These are phyloP conservation scores for Austrofundulus limnaeus DNA, from an alignment of 2,113 vertebrate species.

Conservation along the genomic window DNA sequence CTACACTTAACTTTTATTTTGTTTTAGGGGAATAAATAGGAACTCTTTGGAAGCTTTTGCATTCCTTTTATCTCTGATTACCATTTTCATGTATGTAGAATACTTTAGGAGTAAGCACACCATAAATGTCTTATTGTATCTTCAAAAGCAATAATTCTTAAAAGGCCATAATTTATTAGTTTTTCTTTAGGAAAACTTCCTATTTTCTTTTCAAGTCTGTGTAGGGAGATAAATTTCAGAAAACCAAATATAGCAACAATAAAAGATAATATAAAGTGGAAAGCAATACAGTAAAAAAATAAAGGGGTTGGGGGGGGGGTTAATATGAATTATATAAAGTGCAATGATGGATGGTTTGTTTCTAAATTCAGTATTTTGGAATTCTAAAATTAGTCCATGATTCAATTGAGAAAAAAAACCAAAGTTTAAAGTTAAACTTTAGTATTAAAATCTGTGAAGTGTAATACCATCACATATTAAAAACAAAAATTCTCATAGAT, in stretches of 20 bases:
- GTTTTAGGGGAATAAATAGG: constrained; percentile 4
- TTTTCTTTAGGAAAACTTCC: constrained; percentile 27
- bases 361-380: neutral
- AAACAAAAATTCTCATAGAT: constrained; percentile 32
- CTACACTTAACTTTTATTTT: too few species aligned
- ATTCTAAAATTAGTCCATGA: constrained; percentile 3
- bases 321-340: constrained; percentile 1
- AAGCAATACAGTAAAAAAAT: neutral
- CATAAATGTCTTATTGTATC: constrained; percentile 19
- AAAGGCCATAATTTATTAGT: constrained; percentile 23
- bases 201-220: constrained; percentile 36
- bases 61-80: constrained; percentile 22
- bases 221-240: constrained; percentile 26
- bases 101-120: constrained; percentile 22
- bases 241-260: constrained; percentile 30
- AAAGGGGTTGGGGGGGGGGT: too few species aligned
- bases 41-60: constrained; percentile 4
- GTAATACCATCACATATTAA: constrained; percentile 31
- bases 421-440: constrained; percentile 20
- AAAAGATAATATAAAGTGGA: constrained; percentile 9
- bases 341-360: constrained; percentile 11
- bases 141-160: constrained; percentile 28
- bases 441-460: constrained; percentile 29
- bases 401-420: constrained; percentile 3
- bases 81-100: constrained; percentile 4